Evolutionary conservation across 2,888 invertebrate genomes (phyloP).

Genomic region (Athalia circularis): DNA sequence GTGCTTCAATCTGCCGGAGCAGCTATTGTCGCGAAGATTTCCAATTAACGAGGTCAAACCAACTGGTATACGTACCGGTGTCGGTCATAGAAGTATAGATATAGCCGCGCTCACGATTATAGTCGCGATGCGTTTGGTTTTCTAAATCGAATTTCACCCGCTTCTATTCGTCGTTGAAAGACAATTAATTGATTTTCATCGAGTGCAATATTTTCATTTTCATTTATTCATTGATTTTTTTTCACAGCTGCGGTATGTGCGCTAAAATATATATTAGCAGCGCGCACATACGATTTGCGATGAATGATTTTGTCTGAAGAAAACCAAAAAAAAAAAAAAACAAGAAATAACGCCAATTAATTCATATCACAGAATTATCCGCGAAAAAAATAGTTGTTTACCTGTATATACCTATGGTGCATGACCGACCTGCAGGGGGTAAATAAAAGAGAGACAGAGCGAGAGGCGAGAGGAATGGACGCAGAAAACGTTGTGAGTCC

Average conservation of each 20-base stretch:
- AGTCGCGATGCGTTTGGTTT: conserved; percentile 57
- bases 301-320: not conserved
- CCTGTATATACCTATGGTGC: no score
- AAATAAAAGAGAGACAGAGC: not conserved
- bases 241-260: not conserved
- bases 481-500: not conserved
- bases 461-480: not conserved
- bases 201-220: conserved; percentile 4
- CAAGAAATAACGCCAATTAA: no score
- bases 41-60: conserved; percentile 21
- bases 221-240: conserved; percentile 6
- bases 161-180: conserved; percentile 64
- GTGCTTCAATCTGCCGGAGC: not conserved
- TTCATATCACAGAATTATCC: no score
- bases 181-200: conserved; percentile 61
- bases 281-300: not conserved
- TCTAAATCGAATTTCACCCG: conserved; percentile 62
- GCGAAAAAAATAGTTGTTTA: no score
- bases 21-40: conserved; percentile 25
- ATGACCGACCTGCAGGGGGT: not conserved
- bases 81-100: not conserved
- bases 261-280: not conserved
- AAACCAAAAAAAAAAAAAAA: no score
- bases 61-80: not conserved
- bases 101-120: not conserved